Base-by-base conservation (phyloP, 2,888 invertebrate genomes). In the Apotomis capreana region DNA sequence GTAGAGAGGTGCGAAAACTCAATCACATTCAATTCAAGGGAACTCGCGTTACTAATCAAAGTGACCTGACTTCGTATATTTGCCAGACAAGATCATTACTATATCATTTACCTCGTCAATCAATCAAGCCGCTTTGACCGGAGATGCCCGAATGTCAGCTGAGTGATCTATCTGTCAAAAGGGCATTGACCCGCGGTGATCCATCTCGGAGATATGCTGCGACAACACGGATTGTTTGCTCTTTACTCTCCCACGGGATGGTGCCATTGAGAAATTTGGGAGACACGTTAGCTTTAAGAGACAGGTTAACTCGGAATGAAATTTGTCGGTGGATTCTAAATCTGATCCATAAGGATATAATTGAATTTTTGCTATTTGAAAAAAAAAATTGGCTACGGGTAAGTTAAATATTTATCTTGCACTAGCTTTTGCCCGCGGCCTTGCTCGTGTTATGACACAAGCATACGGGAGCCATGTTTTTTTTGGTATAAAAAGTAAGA, bases 71-170 rank as follows among this genome's bases (percentile, higher is more conserved):
- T 49, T 49, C 10, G 49, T 26, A 62, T 49, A 62, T n/a, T 36
- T 15, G 54, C 40, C 15, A 64, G 54, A 44, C 55, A 44, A 65
- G 55, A 55, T 57, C 65, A 65, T 65, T 65, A 36, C 55, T 57
- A 65, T 65, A 65, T 65, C 65, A 65, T 65, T 65, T 65, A 65
- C 65, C 55, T 55, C 65, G 57, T 65, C 65, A 65, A 65, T 65
- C 64, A 65, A 65, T 65, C 65, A 65, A 46, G n/a, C 65, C 9
- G 54, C 63, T 64, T 57, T 65, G 57, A 57, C 65, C 65, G 65
- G 65, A 65, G 65, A 65, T 65, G 55, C 65, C 44, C 65, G 44
- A 65, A 65, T 57, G 65, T 65, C 65, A 65, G 55, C 65, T 65
- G 65, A 65, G 65, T 36, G 65, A 65, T 65, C 65, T 57, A 65